Evolutionary conservation across 2,888 invertebrate species (phyloP).

Genomic region (Pseudococcus longispinus): DNA sequence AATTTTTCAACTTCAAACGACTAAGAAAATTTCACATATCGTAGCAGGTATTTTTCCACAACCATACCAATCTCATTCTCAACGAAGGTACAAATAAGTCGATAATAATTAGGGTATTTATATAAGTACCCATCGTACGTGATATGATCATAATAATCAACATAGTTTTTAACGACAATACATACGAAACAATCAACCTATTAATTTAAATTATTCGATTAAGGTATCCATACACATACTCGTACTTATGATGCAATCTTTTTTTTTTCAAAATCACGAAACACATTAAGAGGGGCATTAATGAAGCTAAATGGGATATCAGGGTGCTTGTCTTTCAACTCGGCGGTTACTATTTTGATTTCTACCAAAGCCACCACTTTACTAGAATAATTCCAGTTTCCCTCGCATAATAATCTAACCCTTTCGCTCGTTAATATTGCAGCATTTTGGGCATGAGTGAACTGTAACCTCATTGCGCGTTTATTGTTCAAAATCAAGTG

Average conservation of each 20-base stretch:
- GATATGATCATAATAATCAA: too few relatives aligned
- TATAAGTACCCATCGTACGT: too few relatives aligned
- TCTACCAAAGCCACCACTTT: conserved; percentile 26
- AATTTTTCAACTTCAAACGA: too few relatives aligned
- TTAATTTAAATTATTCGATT: neutral
- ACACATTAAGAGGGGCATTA: conserved; percentile 26
- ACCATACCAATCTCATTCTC: too few relatives aligned
- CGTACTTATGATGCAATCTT: neutral
- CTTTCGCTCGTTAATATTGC: conserved; percentile 25
- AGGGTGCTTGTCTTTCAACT: conserved; percentile 29
- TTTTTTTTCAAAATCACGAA: neutral
- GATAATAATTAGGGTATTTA: too few relatives aligned
- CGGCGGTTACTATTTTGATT: conserved; percentile 26
- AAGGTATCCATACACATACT: neutral
- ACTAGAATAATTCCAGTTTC: conserved; percentile 35
- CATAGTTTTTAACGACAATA: neutral
- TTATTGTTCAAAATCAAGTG: conserved; percentile 29
- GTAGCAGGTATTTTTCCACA: too few relatives aligned
- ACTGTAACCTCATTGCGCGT: conserved; percentile 20
- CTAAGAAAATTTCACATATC: too few relatives aligned
- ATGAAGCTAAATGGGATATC: conserved; percentile 29
- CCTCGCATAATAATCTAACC: neutral
- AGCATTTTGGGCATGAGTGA: conserved; percentile 24
- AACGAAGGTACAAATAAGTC: too few relatives aligned
- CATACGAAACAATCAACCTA: neutral